Percentiles rank a stretch among this genome's conserved stretches.
phyloP scores from a whole-genome alignment of 2,113 vertebrate species.

The Fregata magnificens region DNA sequence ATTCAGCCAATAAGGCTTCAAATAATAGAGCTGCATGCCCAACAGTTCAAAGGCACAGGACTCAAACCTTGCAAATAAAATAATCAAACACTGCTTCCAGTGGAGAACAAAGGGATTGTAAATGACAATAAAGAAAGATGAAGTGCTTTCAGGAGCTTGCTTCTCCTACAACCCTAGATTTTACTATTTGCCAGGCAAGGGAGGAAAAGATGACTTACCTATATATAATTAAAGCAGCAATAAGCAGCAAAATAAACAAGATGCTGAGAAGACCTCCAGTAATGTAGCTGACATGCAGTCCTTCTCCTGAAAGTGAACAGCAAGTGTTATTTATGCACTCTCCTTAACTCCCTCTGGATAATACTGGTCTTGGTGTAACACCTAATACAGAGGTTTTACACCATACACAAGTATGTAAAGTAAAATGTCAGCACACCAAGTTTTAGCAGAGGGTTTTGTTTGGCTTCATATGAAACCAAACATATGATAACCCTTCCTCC shows the following conservation, averaged over 20 bases:
- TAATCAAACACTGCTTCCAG: not conserved
- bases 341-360: not conserved
- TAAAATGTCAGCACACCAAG: not conserved
- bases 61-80: not conserved
- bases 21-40: not conserved
- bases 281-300: constrained; percentile 91
- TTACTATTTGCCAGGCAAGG: not conserved
- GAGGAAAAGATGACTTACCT: constrained; percentile 73
- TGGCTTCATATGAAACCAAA: not conserved
- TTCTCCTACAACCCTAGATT: not conserved
- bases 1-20: not conserved
- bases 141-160: not conserved
- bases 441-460: not conserved
- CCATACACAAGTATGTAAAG: not conserved
- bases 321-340: not conserved
- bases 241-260: constrained; percentile 89
- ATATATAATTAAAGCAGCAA: constrained; percentile 90
- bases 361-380: not conserved
- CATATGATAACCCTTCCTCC: not conserved
- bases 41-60: not conserved
- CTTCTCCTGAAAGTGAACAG: constrained; percentile 80
- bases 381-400: not conserved
- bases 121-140: not conserved
- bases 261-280: constrained; percentile 90
- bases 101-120: not conserved